Base-by-base conservation (phyloP, 1,140 invertebrate genomes). In the Parapsyche elsis region DNA sequence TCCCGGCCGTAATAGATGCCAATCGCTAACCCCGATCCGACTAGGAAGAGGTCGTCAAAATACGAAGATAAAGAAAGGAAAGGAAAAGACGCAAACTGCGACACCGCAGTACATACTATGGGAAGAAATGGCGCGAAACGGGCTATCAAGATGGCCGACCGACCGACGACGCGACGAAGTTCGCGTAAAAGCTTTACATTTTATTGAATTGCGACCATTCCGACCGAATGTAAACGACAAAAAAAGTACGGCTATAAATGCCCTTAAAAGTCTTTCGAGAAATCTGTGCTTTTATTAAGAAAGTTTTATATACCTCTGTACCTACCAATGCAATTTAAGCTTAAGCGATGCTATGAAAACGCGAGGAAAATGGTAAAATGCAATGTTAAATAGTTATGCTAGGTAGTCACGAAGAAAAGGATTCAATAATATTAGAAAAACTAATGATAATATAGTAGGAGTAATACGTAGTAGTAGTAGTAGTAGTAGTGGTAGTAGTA, bases 41-140 rank as follows among this genome's bases (percentile, higher is more conserved):
- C 2, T 4, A 26, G 16, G 44, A 46, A 45, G n/a, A 45, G 44
- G 30, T 38, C 30, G 30, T 38, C 30, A 38, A 38, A 38, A 7
- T 38, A 38, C 30, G 30, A 7, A 38, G 30, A 38, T 19, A 19
- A 19, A 19, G 19, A 21, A 19, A 61, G 16, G 57, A 53, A 19
- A 19, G 12, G 49, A 2, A 19, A 61, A 61, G 21, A 61, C 10
- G 16, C 57, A 21, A 1, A 61, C 57, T 61, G 57, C 57, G 57
- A 21, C 9, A 61, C 7, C 30, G 30, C 30, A 38, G 30, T 38
- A 38, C 7, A 38, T 38, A 38, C 30, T 7, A 4, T 7, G 30
- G 57, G 57, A 61, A 61, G 57, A 61, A 61, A 61, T 61, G 57
- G 57, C 57, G 57, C 57, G 57, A 61, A 61, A 61, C 57, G 57